Evolutionary conservation across 1,140 invertebrate species (phyloP).

Genomic region (Solen grandis): DNA sequence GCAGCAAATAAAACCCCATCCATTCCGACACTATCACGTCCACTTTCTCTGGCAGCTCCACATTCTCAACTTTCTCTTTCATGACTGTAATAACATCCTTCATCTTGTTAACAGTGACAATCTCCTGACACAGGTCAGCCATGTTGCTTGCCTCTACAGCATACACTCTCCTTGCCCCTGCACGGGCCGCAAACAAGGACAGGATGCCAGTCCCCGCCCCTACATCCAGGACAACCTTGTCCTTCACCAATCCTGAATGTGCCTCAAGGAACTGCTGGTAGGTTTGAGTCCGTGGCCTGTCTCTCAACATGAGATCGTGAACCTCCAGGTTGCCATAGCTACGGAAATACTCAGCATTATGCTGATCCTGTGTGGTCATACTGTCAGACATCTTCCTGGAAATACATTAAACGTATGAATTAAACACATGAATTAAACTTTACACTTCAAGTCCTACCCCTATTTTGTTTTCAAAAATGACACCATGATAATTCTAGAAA

Average conservation of each 20-base stretch:
- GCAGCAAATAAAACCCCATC: constrained; percentile 81
- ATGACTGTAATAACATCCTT: constrained; percentile 77
- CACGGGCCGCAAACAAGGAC: constrained; percentile 84
- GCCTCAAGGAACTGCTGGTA: constrained; percentile 74
- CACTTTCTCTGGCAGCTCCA: constrained; percentile 71
- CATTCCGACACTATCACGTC: constrained; percentile 81
- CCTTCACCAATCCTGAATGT: constrained; percentile 66
- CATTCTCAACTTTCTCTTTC: constrained; percentile 75
- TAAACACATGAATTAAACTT: too few species aligned
- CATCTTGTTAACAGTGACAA: constrained; percentile 75
- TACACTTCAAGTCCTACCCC: too few species aligned
- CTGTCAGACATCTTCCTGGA: too few species aligned
- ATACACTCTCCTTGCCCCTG: constrained; percentile 82
- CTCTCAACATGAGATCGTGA: constrained; percentile 76
- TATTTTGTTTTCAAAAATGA: too few species aligned
- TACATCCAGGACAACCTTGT: constrained; percentile 76
- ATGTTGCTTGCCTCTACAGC: constrained; percentile 75
- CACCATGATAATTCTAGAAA: too few species aligned
- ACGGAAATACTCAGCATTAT: constrained; percentile 64
- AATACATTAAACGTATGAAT: too few species aligned
- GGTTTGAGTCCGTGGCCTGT: constrained; percentile 70
- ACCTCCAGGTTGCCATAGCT: constrained; percentile 71
- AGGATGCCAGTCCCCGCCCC: constrained; percentile 79
- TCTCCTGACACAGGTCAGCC: constrained; percentile 66
- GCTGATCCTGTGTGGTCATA: background rate